A percentile compares a stretch with the other conserved stretches of the same genome.
phyloP scores from a whole-genome alignment of 2,888 invertebrate species.

The Saturnia japonica region DNA sequence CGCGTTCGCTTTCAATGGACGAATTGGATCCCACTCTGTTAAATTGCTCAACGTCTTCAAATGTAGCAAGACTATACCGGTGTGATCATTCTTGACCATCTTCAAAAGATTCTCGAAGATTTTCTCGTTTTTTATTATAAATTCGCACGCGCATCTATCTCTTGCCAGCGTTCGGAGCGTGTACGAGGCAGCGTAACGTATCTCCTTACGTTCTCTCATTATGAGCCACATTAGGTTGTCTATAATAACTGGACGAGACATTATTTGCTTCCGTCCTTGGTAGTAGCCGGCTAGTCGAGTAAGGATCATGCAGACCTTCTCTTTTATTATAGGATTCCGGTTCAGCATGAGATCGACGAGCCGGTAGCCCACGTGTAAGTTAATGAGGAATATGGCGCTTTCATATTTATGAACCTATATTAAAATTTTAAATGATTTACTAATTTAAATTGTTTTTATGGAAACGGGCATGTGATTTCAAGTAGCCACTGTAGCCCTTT shows the following conservation, averaged over 20 bases:
- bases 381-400: conserved; percentile 60
- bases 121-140: conserved; percentile 47
- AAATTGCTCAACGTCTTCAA: conserved; percentile 59
- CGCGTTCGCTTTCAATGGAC: conserved; percentile 60
- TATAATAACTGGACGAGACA: conserved; percentile 51
- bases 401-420: conserved; percentile 69
- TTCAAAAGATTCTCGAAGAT: conserved; percentile 63
- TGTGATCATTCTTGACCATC: conserved; percentile 64
- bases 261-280: conserved; percentile 59
- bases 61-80: conserved; percentile 60
- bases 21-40: conserved; percentile 60
- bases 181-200: conserved; percentile 65
- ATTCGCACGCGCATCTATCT: conserved; percentile 55
- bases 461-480: background rate
- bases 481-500: too few species aligned
- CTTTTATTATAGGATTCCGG: conserved; percentile 59
- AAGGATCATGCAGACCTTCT: conserved; percentile 63
- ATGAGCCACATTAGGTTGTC: conserved; percentile 57
- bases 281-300: conserved; percentile 55
- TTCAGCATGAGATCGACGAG: conserved; percentile 61
- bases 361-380: conserved; percentile 60
- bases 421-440: conserved; percentile 17
- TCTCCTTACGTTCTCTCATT: conserved; percentile 64
- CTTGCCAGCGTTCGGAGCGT: conserved; percentile 56
- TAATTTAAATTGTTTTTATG: background rate